phyloP scores from a whole-genome alignment of 2,113 vertebrate species.

The Sphaerodactylus townsendi region DNA sequence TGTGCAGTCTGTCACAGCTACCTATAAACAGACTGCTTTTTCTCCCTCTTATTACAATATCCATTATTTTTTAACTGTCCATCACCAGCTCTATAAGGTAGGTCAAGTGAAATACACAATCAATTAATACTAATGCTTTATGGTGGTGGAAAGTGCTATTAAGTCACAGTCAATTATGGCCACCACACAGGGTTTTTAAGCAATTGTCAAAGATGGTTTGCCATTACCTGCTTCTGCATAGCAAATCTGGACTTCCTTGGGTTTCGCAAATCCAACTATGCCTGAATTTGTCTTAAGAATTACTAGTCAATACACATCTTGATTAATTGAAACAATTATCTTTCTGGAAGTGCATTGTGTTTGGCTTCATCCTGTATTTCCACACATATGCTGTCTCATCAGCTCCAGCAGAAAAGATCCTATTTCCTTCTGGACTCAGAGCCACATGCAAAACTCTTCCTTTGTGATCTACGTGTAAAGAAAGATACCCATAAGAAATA shows the following conservation, averaged over 20 bases:
- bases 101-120: neutral
- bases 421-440: conserved; percentile 63
- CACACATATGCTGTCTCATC: conserved; percentile 75
- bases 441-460: conserved; percentile 74
- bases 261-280: neutral
- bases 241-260: too few relatives aligned
- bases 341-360: neutral
- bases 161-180: too few relatives aligned
- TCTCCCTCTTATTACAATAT: neutral
- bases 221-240: too few relatives aligned
- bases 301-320: neutral
- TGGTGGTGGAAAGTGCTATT: too few relatives aligned
- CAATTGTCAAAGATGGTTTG: too few relatives aligned
- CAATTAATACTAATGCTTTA: neutral
- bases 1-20: too few relatives aligned
- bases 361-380: conserved; percentile 43
- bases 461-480: conserved; percentile 71
- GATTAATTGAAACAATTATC: conserved; percentile 4
- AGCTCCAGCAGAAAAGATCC: conserved; percentile 71
- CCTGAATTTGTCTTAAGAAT: neutral
- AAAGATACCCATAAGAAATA: neutral
- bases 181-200: too few relatives aligned
- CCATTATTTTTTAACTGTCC: neutral
- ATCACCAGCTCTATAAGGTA: neutral
- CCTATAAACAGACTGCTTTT: neutral